Evolutionary conservation across 2,888 invertebrate genomes (phyloP).

Genomic region (Macroteleia sp.): DNA sequence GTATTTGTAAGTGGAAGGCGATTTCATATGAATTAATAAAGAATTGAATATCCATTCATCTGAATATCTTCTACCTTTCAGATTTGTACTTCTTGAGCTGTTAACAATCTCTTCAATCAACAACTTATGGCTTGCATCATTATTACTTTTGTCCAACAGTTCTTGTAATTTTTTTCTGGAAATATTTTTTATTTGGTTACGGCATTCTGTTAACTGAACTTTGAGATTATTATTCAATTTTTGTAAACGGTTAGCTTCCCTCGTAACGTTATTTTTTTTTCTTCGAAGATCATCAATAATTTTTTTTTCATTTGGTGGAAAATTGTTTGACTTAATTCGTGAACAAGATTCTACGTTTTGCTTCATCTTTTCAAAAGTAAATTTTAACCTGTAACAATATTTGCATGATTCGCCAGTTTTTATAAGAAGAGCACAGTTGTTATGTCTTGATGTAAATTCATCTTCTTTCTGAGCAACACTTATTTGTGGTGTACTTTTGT

Average conservation of each 20-base stretch:
- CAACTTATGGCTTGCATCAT: background rate
- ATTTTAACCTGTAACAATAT: background rate
- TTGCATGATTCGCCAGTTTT: background rate
- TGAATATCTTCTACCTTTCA: constrained; percentile 3
- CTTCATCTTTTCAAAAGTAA: constrained; percentile 1
- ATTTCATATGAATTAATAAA: constrained; percentile 15
- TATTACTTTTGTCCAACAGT: background rate
- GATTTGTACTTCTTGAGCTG: background rate
- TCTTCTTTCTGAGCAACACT: constrained; percentile 7
- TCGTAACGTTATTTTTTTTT: background rate
- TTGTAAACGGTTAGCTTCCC: background rate
- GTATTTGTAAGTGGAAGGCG: constrained; percentile 7
- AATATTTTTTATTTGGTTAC: background rate
- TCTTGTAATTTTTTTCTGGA: constrained; percentile 2
- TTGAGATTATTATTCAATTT: background rate
- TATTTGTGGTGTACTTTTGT: background rate
- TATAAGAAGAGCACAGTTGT: constrained; percentile 1
- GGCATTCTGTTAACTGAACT: background rate
- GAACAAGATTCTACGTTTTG: background rate
- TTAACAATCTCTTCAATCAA: constrained; percentile 10
- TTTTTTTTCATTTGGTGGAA: constrained; percentile 4
- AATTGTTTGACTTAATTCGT: background rate
- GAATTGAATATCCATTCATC: constrained; percentile 16
- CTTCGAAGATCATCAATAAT: background rate
- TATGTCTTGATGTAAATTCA: background rate